Base-by-base conservation (phyloP, 2,888 invertebrate species). In the Crematogaster levior region DNA sequence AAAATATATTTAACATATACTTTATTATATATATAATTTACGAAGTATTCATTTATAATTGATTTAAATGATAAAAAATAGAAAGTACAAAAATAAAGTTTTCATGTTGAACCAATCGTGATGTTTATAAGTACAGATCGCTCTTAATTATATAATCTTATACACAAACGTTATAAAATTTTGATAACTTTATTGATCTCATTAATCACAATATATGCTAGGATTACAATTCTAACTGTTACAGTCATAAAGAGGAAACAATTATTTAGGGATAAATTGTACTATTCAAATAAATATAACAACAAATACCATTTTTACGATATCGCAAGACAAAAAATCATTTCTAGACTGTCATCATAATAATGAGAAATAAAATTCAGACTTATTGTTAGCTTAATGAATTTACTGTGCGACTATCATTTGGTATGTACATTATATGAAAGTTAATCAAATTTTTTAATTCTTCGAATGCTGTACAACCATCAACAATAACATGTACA, bases 211-310 rank as follows among this genome's bases (percentile, higher is more conserved):
- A 84, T 87, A 89, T 88, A 84, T 87, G 88, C 90, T 86, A 89
- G 91, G 88, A 86, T 85, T 90, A 90, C 88, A 89, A 86, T 85
- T 85, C 86, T 87, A 85, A 85, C 83, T 89, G 88, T 73, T 85
- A 90, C 90, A 87, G 88, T 89, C 85, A 90, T 88, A 80, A n/a
- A 18, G 83, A 88, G 80, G 60, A 65, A 77, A 81, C 37, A 53
- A 48, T 24, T 60, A 30, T 18, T n/a, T 12, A 60, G 9, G n/a
- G 60, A 43, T 60, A 61, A 73, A 21, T 72, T 3, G n/a, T 60
- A 61, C 12, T n/a, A 61, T 10, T 72, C n/a, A 10, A 43, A 58
- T 21, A 58, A 43, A 73, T 61, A n/a, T 15, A 73, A 9, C 60
- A 43, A 48, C 30, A 24, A 27, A 74, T 61, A 24, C 10, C 21